These are phyloP conservation scores for Anthoscopus minutus DNA, from an alignment of 2,113 vertebrate species.

Conservation along the genomic window DNA sequence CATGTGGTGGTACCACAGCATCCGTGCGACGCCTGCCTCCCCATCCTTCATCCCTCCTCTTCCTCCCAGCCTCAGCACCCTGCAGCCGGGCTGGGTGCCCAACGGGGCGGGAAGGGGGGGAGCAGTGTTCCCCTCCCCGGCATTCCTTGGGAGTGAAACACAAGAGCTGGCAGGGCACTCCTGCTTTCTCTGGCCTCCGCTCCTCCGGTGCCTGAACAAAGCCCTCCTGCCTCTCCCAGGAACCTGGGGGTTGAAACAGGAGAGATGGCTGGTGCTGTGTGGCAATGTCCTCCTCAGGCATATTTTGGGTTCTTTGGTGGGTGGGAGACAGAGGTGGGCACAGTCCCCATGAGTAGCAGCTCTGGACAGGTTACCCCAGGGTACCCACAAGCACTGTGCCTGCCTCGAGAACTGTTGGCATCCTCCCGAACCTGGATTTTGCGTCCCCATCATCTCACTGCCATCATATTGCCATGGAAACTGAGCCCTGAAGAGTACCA, in stretches of 20 bases:
- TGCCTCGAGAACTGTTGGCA: background rate
- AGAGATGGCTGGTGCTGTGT: background rate
- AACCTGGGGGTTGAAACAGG: conserved; percentile 2
- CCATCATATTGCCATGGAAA: conserved; percentile 45
- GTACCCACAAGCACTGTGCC: background rate
- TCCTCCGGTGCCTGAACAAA: conserved; percentile 53
- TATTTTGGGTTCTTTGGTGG: background rate
- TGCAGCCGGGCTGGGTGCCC: conserved; percentile 14
- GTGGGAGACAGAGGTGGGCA: background rate
- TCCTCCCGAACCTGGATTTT: background rate
- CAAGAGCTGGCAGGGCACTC: conserved; percentile 66
- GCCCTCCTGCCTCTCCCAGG: conserved; percentile 51
- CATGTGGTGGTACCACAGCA: background rate
- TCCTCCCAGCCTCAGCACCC: background rate
- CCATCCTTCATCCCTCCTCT: conserved; percentile 3
- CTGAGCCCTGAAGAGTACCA: background rate
- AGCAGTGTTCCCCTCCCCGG: conserved; percentile 36
- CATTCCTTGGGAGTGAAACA: conserved; percentile 69
- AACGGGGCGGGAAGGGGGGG: background rate
- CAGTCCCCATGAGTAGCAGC: rapidly evolving
- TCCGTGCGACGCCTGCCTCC: background rate
- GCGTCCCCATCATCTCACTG: background rate
- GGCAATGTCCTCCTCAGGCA: background rate
- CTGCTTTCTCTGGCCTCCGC: conserved; percentile 49
- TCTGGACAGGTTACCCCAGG: background rate